Conservation (phyloP, 2,113 vertebrate genomes). For the Pygathrix nemaeus region DNA sequence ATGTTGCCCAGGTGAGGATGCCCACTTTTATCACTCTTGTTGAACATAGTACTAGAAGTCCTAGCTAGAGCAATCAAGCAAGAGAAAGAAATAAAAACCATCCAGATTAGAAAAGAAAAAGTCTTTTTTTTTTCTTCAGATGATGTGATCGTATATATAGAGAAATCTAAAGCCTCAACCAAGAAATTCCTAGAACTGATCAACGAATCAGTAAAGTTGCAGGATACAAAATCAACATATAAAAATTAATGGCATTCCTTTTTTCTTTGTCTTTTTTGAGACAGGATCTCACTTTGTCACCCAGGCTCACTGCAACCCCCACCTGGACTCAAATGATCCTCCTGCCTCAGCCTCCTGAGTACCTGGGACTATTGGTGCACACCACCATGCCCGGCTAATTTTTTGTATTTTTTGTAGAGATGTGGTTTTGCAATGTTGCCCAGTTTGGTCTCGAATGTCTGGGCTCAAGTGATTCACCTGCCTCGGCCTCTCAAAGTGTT, state of each 20-base stretch:
- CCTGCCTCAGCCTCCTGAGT: no score
- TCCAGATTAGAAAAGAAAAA: neutral
- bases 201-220: neutral
- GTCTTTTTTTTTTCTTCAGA: neutral
- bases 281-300: no score
- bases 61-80: neutral
- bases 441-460: no score
- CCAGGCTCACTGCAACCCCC: no score
- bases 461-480: no score
- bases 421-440: no score
- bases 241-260: neutral
- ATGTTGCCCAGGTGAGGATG: neutral
- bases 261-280: neutral
- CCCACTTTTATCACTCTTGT: neutral
- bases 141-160: neutral
- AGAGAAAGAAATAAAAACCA: neutral
- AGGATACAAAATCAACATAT: neutral
- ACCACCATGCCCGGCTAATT: no score
- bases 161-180: neutral
- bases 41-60: neutral
- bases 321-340: no score
- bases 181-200: neutral
- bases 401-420: no score
- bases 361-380: no score
- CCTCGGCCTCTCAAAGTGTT: no score